A percentile compares a stretch with the other conserved stretches of the same genome.
These are phyloP conservation scores for Zeuzera pyrina DNA, from an alignment of 2,888 invertebrate species.

Conservation along the genomic window DNA sequence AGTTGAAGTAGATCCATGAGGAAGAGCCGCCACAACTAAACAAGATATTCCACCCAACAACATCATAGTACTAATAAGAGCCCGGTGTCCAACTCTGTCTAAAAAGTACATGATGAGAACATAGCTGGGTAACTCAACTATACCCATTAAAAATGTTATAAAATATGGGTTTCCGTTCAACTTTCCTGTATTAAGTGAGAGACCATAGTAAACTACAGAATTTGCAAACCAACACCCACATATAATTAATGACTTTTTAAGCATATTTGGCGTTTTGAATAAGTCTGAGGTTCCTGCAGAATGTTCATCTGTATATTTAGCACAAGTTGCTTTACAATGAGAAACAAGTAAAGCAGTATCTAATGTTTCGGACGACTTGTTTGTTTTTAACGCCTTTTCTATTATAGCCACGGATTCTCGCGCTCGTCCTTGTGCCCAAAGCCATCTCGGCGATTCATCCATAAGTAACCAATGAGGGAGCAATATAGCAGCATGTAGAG, in stretches of 20 bases:
- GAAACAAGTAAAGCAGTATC: conserved; percentile 78
- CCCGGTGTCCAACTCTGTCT: conserved; percentile 83
- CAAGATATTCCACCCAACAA: conserved; percentile 84
- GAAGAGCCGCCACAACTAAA: conserved; percentile 79
- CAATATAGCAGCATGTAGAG: conserved; percentile 79
- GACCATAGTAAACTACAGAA: conserved; percentile 87
- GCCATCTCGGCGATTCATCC: conserved; percentile 92
- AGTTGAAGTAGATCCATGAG: conserved; percentile 74
- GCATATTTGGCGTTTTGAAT: conserved; percentile 83
- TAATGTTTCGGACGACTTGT: conserved; percentile 74
- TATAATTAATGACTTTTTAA: conserved; percentile 84
- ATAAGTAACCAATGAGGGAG: conserved; percentile 87
- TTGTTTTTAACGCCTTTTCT: conserved; percentile 80
- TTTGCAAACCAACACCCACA: conserved; percentile 91
- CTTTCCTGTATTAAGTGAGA: conserved; percentile 85
- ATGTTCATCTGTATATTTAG: conserved; percentile 55
- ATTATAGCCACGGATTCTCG: conserved; percentile 83
- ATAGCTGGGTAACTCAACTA: conserved; percentile 88
- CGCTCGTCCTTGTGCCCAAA: conserved; percentile 86
- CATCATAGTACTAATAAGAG: conserved; percentile 84
- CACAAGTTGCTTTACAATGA: conserved; percentile 69
- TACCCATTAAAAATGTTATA: conserved; percentile 82
- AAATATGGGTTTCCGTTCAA: conserved; percentile 86
- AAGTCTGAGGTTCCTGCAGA: conserved; percentile 80
- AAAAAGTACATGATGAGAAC: conserved; percentile 81